Base-by-base conservation (phyloP, 2,113 vertebrate species). In the Sebastes schlegelii region DNA sequence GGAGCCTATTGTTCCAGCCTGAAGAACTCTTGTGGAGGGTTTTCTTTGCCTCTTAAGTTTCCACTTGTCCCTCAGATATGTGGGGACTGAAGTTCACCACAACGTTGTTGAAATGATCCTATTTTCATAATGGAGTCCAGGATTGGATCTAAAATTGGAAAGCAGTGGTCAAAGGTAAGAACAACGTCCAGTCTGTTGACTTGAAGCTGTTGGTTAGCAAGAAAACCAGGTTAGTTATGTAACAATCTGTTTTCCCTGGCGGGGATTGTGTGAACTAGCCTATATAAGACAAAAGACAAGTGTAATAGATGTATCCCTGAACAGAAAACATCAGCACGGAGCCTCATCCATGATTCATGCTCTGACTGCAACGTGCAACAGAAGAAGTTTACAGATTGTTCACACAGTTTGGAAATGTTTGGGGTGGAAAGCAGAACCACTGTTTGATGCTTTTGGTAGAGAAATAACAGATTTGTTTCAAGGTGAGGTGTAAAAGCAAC, bases 151-250 rank as follows among this genome's bases (percentile, higher is more conserved):
- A 84, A 67, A 69, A 64, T 65, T 60, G 72, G 54, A 40, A 80
- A 61, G 49, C 52, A 17, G 1, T 52, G 75, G 85, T 67, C 72
- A 34, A 86, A 89, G 93, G 93, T 94, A 92, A 89, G 93, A 79
- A 26, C 63, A 40, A 72, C 34, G n/a, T 86, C 10, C 13, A 86
- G 40, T 4, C 11, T 26, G 21, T 72, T 61, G 19, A 57, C 26
- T 46, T 65, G 46, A 73, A 61, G 54, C 42, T 75, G 51, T 57
- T 26, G 9, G 58, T 75, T 63, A 6, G 45, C 2, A 54, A 34
- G 76, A 34, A 83, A 66, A 58, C 4, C 3, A 21, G 79, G 74
- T 60, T 70, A 55, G 69, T 89, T 87, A 76, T 17, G 48, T 68
- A 90, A 91, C 52, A 63, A 17, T 65, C 23, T 26, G 48, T 73